Evolutionary conservation across 2,888 invertebrate species (phyloP).

Genomic region (Branchipolynoe longqiensis): DNA sequence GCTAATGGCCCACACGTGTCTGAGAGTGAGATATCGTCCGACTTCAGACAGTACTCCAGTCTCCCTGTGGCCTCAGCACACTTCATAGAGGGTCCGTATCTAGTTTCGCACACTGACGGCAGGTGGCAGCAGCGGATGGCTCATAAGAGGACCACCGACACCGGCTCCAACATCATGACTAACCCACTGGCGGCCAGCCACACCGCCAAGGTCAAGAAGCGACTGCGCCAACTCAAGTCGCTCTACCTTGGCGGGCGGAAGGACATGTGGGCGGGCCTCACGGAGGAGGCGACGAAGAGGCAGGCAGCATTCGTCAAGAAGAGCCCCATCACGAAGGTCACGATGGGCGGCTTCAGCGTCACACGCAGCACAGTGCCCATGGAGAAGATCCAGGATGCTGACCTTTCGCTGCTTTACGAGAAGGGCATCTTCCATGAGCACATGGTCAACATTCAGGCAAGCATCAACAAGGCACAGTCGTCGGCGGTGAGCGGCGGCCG

Average conservation of each 20-base stretch:
- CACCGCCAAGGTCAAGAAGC: neutral
- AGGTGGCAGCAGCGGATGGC: neutral
- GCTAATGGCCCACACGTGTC: no score
- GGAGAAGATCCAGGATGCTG: neutral
- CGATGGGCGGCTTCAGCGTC: neutral
- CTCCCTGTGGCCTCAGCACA: no score
- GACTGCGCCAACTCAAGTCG: neutral
- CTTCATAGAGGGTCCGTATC: no score
- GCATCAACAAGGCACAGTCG: neutral
- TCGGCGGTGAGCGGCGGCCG: neutral
- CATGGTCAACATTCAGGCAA: neutral
- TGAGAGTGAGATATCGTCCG: no score
- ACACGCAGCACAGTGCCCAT: neutral
- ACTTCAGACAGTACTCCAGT: no score
- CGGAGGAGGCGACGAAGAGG: neutral
- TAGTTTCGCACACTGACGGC: no score
- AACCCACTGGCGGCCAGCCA: slow-evolving; percentile 25
- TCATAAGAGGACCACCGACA: neutral
- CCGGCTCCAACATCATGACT: slow-evolving; percentile 9
- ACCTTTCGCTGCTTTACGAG: neutral
- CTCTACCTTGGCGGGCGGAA: neutral
- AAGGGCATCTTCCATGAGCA: slow-evolving; percentile 39
- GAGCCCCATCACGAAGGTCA: slow-evolving; percentile 30
- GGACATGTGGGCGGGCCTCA: neutral
- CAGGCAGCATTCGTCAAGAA: neutral